Evolutionary conservation across 2,797 vertebrate genomes (phyloP).

Genomic region (Xiphophorus birchmanni): DNA sequence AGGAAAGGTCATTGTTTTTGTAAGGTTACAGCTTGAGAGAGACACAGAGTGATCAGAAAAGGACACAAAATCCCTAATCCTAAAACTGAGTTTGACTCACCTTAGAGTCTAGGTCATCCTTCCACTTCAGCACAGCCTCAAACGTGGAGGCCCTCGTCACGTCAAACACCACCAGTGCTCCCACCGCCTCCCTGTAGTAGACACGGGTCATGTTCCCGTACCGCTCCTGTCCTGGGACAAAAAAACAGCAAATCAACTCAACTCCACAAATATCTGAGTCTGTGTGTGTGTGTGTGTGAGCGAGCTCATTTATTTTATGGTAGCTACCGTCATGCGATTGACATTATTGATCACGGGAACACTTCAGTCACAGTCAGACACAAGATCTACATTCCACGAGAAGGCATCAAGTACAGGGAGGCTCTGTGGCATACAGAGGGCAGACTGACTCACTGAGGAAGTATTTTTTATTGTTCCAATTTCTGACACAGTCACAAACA

Average conservation of each 20-base stretch:
- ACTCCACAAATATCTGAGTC: neutral
- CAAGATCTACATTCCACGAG: slow-evolving; percentile 71
- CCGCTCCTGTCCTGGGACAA: slow-evolving; percentile 82
- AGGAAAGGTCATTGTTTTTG: neutral
- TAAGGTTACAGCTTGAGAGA: neutral
- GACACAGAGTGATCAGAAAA: too few relatives aligned
- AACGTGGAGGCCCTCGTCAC: slow-evolving; percentile 83
- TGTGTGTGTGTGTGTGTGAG: neutral
- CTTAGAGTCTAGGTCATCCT: slow-evolving; percentile 84
- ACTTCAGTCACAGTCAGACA: slow-evolving; percentile 64
- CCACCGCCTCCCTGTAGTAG: slow-evolving; percentile 85
- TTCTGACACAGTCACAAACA: neutral
- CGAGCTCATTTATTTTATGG: slow-evolving; percentile 28
- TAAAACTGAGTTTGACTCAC: slow-evolving; percentile 48
- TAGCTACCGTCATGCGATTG: slow-evolving; percentile 72
- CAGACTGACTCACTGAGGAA: neutral
- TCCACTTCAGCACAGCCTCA: slow-evolving; percentile 84
- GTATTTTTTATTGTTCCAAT: neutral
- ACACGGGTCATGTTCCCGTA: slow-evolving; percentile 88
- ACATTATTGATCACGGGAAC: slow-evolving; percentile 66
- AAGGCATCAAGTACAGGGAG: slow-evolving; percentile 54
- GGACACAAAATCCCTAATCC: neutral
- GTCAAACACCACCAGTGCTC: slow-evolving; percentile 84
- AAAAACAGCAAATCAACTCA: slow-evolving; percentile 10
- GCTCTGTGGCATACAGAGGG: slow-evolving; percentile 17